Base-by-base conservation (phyloP, 2,113 vertebrate genomes). In the Tursiops truncatus region DNA sequence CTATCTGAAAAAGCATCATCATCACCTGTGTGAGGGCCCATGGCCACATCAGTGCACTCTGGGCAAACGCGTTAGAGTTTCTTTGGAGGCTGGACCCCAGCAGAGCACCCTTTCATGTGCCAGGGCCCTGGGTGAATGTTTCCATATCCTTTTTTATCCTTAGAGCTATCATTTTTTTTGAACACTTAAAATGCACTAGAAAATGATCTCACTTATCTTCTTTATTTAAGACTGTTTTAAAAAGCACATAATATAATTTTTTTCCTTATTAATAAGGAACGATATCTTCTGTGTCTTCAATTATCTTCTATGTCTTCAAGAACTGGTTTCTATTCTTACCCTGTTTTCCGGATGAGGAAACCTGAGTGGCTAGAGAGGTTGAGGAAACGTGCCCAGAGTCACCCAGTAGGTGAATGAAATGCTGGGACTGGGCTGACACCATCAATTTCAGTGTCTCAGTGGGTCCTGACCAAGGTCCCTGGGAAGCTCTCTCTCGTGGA, bases 141-240 rank as follows among this genome's bases (percentile, higher is more conserved):
- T 70, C 92, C 26, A 11, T 14, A 41, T 77, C 47, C 62, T 95
- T 47, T 91, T 94, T 50, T 53, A 89, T 89, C 58, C 86, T 60
- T 28, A 74, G 81, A 77, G 20, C 8, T 21, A 10, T 58, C 23
- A 17, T 70, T 73, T 63, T 85, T 50, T 87, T n/a, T 53, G 18
- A 68, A 62, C 31, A 63, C 20, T 83, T 53, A 63, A 44, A 89
- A 36, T 60, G 31, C 25, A 15, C 23, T n/a, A 63, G 53, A 96
- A 92, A 95, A 50, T 36, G 41, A 73, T 60, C 44, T 89, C 8
- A 28, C 25, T 44, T 65, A 33, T 33, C 74, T 85, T 36, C 74
- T 82, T 36, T 18, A 77, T 88, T 33, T 20, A 79, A 91, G n/a
- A 63, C n/a, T 70, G 21, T 33, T 41, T 81, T 65, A 41, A 14